These are phyloP conservation scores for Cataglyphis livida DNA, from an alignment of 2,888 invertebrate species.

Conservation along the genomic window DNA sequence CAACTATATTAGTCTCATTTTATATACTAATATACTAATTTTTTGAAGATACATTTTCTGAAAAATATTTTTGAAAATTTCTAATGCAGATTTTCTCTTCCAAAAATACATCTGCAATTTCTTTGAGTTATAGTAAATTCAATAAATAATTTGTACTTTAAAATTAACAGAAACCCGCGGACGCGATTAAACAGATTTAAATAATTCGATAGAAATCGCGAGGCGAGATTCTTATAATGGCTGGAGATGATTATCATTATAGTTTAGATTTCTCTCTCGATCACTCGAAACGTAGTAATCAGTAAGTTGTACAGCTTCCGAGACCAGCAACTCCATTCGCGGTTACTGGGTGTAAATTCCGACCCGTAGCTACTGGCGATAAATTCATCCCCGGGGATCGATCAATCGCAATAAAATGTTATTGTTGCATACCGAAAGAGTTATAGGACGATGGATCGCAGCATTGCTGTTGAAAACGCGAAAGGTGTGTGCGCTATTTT, in stretches of 20 bases:
- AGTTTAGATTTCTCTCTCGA: slow-evolving; percentile 12
- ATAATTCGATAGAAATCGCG: not conserved
- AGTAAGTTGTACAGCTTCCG: slow-evolving; percentile 24
- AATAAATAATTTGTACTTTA: not conserved
- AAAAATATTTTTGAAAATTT: not conserved
- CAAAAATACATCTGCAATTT: not conserved
- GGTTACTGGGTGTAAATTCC: slow-evolving; percentile 56
- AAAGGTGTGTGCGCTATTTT: not conserved
- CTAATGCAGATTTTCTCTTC: not conserved
- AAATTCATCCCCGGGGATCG: slow-evolving; percentile 53
- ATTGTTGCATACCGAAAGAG: slow-evolving; percentile 47
- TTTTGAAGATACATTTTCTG: not conserved
- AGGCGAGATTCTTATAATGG: not conserved
- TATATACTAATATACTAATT: not conserved
- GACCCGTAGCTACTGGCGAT: slow-evolving; percentile 45
- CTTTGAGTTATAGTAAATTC: not conserved
- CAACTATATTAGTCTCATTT: slow-evolving; percentile 1
- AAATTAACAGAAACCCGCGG: not conserved
- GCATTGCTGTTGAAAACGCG: slow-evolving; percentile 3
- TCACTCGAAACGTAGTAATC: not conserved
- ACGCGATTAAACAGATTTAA: not conserved
- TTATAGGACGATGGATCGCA: not conserved
- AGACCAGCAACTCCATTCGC: slow-evolving; percentile 48
- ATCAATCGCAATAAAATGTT: slow-evolving; percentile 59
- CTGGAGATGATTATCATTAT: not conserved